phyloP scores from a whole-genome alignment of 2,113 vertebrate species.

The Aptenodytes patagonicus region DNA sequence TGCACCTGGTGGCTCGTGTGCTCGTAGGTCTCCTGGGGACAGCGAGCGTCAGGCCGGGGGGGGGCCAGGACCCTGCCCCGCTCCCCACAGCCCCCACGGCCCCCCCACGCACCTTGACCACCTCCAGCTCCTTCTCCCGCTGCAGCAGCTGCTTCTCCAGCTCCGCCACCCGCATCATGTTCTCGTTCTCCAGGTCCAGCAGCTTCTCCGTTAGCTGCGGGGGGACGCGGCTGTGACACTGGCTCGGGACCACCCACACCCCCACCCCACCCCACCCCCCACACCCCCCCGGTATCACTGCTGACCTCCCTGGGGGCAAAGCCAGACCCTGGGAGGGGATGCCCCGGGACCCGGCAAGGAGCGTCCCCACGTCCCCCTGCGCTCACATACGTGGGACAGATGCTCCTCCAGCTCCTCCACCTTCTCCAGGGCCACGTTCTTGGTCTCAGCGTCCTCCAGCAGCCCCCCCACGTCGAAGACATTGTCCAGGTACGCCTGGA shows the following conservation, averaged over 20 bases:
- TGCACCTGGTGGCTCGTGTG: no score
- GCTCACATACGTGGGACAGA: slow-evolving; percentile 87
- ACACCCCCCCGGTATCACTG: accelerated
- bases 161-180: slow-evolving; percentile 95
- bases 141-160: slow-evolving; percentile 92
- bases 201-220: slow-evolving; percentile 91
- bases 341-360: not conserved
- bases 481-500: slow-evolving; percentile 97
- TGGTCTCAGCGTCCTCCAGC: slow-evolving; percentile 95
- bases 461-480: slow-evolving; percentile 97
- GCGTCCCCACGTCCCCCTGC: accelerated
- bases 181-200: slow-evolving; percentile 95
- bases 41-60: no score
- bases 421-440: slow-evolving; percentile 96
- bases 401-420: slow-evolving; percentile 97
- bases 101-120: slow-evolving; percentile 78
- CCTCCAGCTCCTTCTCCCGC: slow-evolving; percentile 89
- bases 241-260: not conserved
- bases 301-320: no score
- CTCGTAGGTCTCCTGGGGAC: no score
- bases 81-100: not conserved
- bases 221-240: not conserved
- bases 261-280: no score
- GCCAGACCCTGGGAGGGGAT: not conserved
- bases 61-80: no score